Percentiles rank a stretch among this genome's conserved stretches.
Conservation (phyloP, 2,888 invertebrate genomes). For the Ditylenchus weischeri region DNA sequence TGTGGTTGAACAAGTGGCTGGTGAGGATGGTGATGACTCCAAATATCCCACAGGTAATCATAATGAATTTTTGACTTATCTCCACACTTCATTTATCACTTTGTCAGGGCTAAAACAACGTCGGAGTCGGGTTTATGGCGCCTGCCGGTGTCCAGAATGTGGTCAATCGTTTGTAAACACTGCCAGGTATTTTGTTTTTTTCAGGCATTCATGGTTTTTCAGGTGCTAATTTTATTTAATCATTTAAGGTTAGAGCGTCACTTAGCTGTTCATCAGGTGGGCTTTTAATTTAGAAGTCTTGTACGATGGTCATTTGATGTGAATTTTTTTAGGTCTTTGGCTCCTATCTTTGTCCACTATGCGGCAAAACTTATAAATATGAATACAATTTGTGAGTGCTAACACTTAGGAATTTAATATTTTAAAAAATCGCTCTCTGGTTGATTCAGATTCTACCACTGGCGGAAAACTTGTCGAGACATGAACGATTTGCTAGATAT, state of each 20-base stretch:
- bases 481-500: slow-evolving; percentile 41
- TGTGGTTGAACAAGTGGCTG: slow-evolving; percentile 9
- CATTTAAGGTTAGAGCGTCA: neutral
- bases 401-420: neutral
- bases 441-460: slow-evolving; percentile 46
- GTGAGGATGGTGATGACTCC: slow-evolving; percentile 3
- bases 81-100: too few species aligned
- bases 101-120: slow-evolving; percentile 23
- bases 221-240: neutral
- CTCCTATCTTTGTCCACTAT: slow-evolving; percentile 47
- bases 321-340: slow-evolving; percentile 34
- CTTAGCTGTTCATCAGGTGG: slow-evolving; percentile 51
- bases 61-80: too few species aligned
- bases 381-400: slow-evolving; percentile 44
- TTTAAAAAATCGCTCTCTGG: neutral
- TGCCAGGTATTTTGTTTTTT: slow-evolving; percentile 38
- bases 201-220: slow-evolving; percentile 37
- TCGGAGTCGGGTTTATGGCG: slow-evolving; percentile 46
- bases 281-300: neutral
- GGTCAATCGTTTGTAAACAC: slow-evolving; percentile 51
- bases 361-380: slow-evolving; percentile 54
- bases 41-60: neutral
- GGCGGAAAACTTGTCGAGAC: slow-evolving; percentile 52
- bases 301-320: neutral
- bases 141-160: slow-evolving; percentile 45